Percentiles rank a stretch among this genome's conserved stretches.
phyloP scores from a whole-genome alignment of 2,888 invertebrate genomes.

The Hypomecis atomaria region DNA sequence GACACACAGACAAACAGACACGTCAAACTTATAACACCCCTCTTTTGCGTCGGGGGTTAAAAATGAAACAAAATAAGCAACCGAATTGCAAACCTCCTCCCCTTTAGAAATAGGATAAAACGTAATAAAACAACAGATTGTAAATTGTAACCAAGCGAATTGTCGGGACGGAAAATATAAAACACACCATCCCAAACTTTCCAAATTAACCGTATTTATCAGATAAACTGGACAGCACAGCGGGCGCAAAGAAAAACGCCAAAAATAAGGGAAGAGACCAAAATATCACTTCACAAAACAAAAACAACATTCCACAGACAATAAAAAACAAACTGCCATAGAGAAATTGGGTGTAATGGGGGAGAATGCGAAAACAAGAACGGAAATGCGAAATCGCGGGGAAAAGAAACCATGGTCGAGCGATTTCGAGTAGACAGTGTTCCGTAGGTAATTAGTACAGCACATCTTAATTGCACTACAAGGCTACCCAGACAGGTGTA shows the following conservation, averaged over 20 bases:
- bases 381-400: slow-evolving; percentile 30
- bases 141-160: slow-evolving; percentile 1
- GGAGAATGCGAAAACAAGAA: slow-evolving; percentile 46
- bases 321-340: slow-evolving; percentile 45
- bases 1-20: too few relatives aligned
- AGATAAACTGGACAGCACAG: slow-evolving; percentile 21
- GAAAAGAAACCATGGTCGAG: slow-evolving; percentile 34
- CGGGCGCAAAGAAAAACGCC: slow-evolving; percentile 9
- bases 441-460: slow-evolving; percentile 13
- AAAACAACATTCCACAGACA: slow-evolving; percentile 41
- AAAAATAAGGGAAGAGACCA: slow-evolving; percentile 24
- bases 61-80: too few relatives aligned
- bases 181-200: slow-evolving; percentile 16
- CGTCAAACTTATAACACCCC: too few relatives aligned
- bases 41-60: too few relatives aligned
- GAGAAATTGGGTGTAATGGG: slow-evolving; percentile 50
- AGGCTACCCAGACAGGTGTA: too few relatives aligned
- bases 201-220: slow-evolving; percentile 35
- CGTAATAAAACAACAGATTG: too few relatives aligned
- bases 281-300: slow-evolving; percentile 45
- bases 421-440: slow-evolving; percentile 9
- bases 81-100: too few relatives aligned
- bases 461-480: background rate
- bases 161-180: background rate
- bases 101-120: background rate